phyloP scores from a whole-genome alignment of 2,797 vertebrate genomes.

The Cynodonichthys magdalenae region DNA sequence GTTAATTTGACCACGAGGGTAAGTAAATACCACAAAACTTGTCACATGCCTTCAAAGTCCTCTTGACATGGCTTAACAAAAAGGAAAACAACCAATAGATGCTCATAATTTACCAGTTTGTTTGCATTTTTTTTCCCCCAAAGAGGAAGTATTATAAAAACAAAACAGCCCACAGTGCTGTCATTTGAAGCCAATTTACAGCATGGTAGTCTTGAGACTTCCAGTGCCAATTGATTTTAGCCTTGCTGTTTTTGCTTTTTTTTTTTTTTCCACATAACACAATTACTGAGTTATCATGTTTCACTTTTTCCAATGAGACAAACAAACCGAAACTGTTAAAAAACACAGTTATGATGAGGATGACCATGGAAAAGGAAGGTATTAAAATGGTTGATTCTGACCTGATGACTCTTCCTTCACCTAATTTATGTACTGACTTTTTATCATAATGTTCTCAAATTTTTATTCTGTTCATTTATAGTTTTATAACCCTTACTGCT shows the following conservation, averaged over 20 bases:
- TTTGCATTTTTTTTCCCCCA: conserved; percentile 28
- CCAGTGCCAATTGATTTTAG: conserved; percentile 79
- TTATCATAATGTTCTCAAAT: too few species aligned
- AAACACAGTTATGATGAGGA: background rate
- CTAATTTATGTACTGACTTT: too few species aligned
- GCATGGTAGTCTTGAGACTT: conserved; percentile 78
- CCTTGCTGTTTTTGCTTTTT: too few species aligned
- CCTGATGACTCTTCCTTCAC: too few species aligned
- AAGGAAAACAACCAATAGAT: conserved; percentile 31
- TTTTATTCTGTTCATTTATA: background rate
- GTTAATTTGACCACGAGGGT: conserved; percentile 40
- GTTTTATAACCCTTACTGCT: background rate
- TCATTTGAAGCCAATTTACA: conserved; percentile 76
- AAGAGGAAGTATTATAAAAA: conserved; percentile 42
- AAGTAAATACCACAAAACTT: conserved; percentile 48
- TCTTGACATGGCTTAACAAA: conserved; percentile 40
- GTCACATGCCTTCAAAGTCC: conserved; percentile 61
- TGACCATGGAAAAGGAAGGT: too few species aligned
- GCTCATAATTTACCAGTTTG: conserved; percentile 34
- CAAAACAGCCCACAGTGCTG: conserved; percentile 52
- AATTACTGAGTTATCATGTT: too few species aligned
- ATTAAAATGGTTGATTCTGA: too few species aligned
- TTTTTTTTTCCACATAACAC: too few species aligned
- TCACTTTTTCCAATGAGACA: conserved; percentile 59
- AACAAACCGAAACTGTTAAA: conserved; percentile 63